Conservation (phyloP, 23 tunicate genomes). For the Trididemnum clinides region DNA sequence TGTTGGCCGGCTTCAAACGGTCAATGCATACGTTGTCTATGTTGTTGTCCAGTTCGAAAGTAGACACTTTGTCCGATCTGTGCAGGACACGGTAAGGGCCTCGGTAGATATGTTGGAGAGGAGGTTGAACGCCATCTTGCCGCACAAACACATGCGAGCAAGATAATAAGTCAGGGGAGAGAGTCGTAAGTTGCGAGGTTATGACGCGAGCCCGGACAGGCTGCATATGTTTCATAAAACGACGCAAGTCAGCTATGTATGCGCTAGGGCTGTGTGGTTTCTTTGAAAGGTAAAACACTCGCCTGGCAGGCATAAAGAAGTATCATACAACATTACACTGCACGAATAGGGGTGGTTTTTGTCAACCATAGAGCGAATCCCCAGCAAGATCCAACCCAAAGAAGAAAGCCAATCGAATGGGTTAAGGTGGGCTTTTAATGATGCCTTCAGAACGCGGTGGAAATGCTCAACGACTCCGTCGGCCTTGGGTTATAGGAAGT, state of each 20-base stretch:
- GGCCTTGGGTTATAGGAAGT: conserved; percentile 6
- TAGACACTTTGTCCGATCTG: neutral
- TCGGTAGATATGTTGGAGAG: neutral
- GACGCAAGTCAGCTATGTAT: no score
- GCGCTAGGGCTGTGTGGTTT: no score
- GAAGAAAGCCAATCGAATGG: conserved; percentile 17
- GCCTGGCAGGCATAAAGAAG: neutral
- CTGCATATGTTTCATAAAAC: no score
- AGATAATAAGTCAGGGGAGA: neutral
- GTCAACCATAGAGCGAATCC: neutral
- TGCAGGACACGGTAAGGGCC: neutral
- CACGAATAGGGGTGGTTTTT: neutral
- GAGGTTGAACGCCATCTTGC: neutral
- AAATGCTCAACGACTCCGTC: conserved; percentile 18
- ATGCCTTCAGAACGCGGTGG: neutral
- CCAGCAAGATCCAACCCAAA: conserved; percentile 5
- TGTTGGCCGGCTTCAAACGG: no score
- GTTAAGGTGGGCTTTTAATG: conserved; percentile 13
- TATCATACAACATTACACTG: conserved; percentile 6
- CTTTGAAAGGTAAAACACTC: neutral
- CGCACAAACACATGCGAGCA: neutral
- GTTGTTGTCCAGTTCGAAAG: no score
- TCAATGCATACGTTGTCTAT: no score
- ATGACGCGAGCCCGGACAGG: neutral
- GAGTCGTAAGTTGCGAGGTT: neutral